Conservation (phyloP, 1,140 invertebrate species). For the Drosophila serrata region DNA sequence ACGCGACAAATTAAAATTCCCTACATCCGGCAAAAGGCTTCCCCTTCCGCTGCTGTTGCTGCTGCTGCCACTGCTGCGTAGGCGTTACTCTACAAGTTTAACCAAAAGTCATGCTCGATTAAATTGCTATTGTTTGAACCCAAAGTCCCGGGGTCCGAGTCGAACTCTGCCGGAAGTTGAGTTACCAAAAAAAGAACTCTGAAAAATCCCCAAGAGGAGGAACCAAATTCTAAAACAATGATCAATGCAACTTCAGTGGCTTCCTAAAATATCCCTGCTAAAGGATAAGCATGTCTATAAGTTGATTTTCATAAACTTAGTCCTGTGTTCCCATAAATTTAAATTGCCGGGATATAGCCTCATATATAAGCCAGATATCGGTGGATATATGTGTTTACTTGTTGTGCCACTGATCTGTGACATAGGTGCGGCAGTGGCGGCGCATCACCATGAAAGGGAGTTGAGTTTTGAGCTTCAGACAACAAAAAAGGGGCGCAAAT, state of each 20-base stretch:
- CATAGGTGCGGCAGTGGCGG: conserved; percentile 65
- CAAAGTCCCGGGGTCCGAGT: neutral
- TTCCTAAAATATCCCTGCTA: neutral
- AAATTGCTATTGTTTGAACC: conserved; percentile 74
- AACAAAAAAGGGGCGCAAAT: conserved; percentile 52
- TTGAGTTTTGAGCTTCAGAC: neutral
- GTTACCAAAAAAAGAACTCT: conserved; percentile 75
- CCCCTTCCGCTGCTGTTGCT: no score
- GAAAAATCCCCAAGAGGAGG: conserved; percentile 17
- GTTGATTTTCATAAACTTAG: neutral
- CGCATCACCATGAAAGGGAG: conserved; percentile 12
- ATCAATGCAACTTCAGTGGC: neutral
- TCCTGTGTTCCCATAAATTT: neutral
- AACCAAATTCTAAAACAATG: neutral
- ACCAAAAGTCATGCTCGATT: conserved; percentile 85
- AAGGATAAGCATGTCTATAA: neutral
- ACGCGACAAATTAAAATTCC: conserved; percentile 84
- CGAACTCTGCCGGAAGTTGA: conserved; percentile 63
- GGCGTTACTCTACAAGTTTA: conserved; percentile 83
- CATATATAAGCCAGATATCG: neutral
- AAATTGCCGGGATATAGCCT: neutral
- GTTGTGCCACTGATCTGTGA: conserved; percentile 46
- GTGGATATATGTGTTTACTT: neutral
- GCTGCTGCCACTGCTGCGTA: conserved; percentile 44
- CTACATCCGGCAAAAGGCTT: conserved; percentile 66